Conservation (phyloP, 1,140 invertebrate genomes). For the Zaprionus camerounensis region DNA sequence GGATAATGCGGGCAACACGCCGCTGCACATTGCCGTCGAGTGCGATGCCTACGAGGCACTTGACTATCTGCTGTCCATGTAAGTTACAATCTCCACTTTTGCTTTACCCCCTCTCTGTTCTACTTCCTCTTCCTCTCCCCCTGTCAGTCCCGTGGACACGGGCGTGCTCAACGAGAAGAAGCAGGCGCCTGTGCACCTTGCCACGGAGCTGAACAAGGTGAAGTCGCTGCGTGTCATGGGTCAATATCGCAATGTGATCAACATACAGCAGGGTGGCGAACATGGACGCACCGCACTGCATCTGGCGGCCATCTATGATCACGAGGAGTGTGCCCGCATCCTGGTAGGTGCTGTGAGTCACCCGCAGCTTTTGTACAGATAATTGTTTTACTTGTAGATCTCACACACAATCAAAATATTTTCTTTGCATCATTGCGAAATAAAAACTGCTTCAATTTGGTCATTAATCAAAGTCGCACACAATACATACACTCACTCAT, state of each 20-base stretch:
- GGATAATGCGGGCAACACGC: slow-evolving; percentile 92
- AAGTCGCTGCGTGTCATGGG: slow-evolving; percentile 88
- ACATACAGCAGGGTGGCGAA: slow-evolving; percentile 90
- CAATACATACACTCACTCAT: slow-evolving; percentile 1
- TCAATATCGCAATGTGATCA: slow-evolving; percentile 87
- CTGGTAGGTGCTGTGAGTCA: slow-evolving; percentile 87
- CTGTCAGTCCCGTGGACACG: slow-evolving; percentile 88
- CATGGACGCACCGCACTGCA: slow-evolving; percentile 92
- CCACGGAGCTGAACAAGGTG: slow-evolving; percentile 90
- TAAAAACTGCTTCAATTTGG: slow-evolving; percentile 27
- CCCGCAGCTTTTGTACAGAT: slow-evolving; percentile 41
- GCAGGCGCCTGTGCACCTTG: slow-evolving; percentile 91
- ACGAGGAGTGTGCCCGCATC: slow-evolving; percentile 91
- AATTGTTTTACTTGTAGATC: slow-evolving; percentile 44
- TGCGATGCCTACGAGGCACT: slow-evolving; percentile 89
- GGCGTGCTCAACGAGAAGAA: slow-evolving; percentile 90
- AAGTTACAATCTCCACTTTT: slow-evolving; percentile 79
- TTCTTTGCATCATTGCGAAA: slow-evolving; percentile 32
- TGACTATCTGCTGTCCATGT: slow-evolving; percentile 90
- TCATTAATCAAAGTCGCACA: slow-evolving; percentile 63
- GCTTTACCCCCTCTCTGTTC: too few species aligned
- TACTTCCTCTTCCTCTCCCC: background rate
- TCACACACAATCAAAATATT: slow-evolving; percentile 7
- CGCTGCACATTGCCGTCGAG: slow-evolving; percentile 92
- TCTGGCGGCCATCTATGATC: slow-evolving; percentile 92